These are phyloP conservation scores for Parnassius orleans DNA, from an alignment of 2,888 invertebrate genomes.

Conservation along the genomic window DNA sequence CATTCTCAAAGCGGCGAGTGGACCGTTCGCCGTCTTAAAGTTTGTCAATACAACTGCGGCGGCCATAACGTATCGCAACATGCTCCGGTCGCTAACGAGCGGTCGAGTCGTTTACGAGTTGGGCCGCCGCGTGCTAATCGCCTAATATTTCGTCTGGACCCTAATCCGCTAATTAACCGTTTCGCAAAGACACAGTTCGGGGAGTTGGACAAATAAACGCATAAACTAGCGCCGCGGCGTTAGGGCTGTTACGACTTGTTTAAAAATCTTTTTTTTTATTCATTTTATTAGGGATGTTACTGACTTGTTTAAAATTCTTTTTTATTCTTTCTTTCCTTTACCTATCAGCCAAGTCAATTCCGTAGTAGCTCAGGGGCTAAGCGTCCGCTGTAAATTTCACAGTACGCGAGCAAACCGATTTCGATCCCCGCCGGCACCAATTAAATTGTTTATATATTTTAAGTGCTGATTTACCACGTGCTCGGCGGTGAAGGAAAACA, in stretches of 20 bases:
- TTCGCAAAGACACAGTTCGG: constrained; percentile 30
- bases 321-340: too few species aligned
- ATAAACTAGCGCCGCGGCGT: constrained; percentile 26
- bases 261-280: not conserved
- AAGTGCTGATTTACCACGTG: too few species aligned
- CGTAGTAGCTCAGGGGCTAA: too few species aligned
- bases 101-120: constrained; percentile 6
- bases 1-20: too few species aligned
- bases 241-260: constrained; percentile 8
- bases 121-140: constrained; percentile 29
- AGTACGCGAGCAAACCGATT: too few species aligned
- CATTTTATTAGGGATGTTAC: too few species aligned
- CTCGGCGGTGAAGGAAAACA: too few species aligned
- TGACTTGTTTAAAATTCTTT: too few species aligned
- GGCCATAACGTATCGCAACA: not conserved
- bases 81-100: constrained; percentile 22
- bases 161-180: constrained; percentile 33
- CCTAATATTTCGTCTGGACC: constrained; percentile 32
- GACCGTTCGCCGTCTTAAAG: not conserved
- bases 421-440: too few species aligned
- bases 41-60: constrained; percentile 1
- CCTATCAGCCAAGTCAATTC: too few species aligned
- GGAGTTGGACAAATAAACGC: constrained; percentile 28
- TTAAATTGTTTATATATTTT: too few species aligned
- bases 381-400: too few species aligned